A percentile compares a stretch with the other conserved stretches of the same genome.
phyloP scores from a whole-genome alignment of 2,113 vertebrate species.

The Motacilla alba region DNA sequence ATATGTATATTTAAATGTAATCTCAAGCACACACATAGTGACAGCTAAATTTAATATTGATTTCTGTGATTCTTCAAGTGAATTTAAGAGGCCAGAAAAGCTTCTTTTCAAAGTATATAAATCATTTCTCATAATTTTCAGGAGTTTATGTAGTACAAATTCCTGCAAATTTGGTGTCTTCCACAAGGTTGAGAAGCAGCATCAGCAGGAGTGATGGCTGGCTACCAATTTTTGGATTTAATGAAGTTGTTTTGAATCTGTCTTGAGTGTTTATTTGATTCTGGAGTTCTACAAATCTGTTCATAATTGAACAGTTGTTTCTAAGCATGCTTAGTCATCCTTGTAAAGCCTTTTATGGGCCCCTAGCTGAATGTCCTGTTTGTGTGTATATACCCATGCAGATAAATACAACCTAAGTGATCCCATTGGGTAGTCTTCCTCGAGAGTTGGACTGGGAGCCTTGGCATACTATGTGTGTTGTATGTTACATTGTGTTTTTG shows the following conservation, averaged over 20 bases:
- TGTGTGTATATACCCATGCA: background rate
- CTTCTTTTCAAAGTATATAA: background rate
- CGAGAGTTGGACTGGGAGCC: background rate
- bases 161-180: background rate
- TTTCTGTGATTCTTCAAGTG: background rate
- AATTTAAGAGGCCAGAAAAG: background rate
- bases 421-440: background rate
- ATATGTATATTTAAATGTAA: background rate
- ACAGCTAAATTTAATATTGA: background rate
- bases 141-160: background rate
- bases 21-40: background rate
- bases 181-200: background rate
- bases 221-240: background rate
- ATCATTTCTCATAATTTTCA: background rate
- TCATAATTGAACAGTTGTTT: background rate
- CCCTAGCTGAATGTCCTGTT: background rate
- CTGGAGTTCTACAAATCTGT: background rate
- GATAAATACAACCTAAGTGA: background rate
- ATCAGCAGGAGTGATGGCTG: background rate
- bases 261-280: background rate
- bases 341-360: background rate
- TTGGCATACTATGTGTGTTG: background rate
- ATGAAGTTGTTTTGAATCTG: background rate
- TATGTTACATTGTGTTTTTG: background rate
- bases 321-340: background rate